A percentile compares a stretch with the other conserved stretches of the same genome.
These are phyloP conservation scores for Orchestia grillus DNA, from an alignment of 1,140 invertebrate genomes.

Conservation along the genomic window DNA sequence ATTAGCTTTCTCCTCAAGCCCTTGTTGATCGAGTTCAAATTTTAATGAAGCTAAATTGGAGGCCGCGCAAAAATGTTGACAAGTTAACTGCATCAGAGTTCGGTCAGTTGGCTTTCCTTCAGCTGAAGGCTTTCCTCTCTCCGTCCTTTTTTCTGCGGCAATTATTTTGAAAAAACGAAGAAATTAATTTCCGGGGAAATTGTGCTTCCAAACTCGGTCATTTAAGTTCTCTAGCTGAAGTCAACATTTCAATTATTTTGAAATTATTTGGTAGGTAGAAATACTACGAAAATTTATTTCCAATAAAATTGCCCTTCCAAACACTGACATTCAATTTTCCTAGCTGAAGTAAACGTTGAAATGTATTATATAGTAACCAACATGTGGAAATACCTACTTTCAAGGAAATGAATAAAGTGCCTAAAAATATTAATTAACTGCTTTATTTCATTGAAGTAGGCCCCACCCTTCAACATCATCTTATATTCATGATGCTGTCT, in stretches of 20 bases:
- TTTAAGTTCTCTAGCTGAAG: no score
- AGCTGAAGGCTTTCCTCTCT: neutral
- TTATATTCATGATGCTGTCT: no score
- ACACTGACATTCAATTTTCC: no score
- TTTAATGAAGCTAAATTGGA: conserved; percentile 36
- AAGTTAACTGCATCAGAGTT: conserved; percentile 37
- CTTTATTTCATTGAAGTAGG: no score
- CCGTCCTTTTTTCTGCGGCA: neutral
- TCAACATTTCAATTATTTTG: no score
- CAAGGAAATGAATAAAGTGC: no score
- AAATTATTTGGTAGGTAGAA: no score
- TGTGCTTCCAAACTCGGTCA: no score
- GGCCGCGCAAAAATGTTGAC: conserved; percentile 29
- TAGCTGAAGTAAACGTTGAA: no score
- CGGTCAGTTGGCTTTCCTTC: conserved; percentile 28
- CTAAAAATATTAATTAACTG: no score
- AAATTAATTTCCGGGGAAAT: neutral
- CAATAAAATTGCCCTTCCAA: no score
- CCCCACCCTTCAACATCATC: no score
- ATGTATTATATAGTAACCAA: neutral
- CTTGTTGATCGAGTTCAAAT: conserved; percentile 30
- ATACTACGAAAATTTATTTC: neutral
- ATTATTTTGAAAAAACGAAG: neutral
- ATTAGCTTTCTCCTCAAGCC: conserved; percentile 7
- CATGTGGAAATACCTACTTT: neutral